These are phyloP conservation scores for Mesocentrotus franciscanus DNA, from an alignment of 53 echinoderm and acorn worm genomes.

Conservation along the genomic window DNA sequence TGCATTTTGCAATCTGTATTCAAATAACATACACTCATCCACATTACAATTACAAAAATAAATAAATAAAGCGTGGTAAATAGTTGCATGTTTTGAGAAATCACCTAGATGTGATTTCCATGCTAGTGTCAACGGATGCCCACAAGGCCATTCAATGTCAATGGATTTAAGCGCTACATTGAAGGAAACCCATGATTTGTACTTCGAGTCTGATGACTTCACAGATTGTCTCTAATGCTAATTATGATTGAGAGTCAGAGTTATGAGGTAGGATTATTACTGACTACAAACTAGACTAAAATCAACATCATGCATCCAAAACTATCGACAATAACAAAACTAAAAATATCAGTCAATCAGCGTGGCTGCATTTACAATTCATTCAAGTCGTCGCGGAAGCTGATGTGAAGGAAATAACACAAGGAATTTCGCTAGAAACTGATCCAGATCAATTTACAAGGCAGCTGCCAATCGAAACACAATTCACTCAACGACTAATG, in stretches of 20 bases:
- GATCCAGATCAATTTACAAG: slow-evolving; percentile 34
- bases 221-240: slow-evolving; percentile 13
- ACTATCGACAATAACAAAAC: not conserved
- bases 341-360: slow-evolving; percentile 4
- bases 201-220: not conserved
- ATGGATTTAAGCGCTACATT: not conserved
- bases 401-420: not conserved
- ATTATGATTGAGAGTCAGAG: not conserved
- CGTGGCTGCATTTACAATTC: not conserved
- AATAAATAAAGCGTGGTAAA: slow-evolving; percentile 18
- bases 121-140: not conserved
- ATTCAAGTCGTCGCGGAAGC: slow-evolving; percentile 6
- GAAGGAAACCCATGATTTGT: not conserved
- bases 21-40: slow-evolving; percentile 11
- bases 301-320: slow-evolving; percentile 26
- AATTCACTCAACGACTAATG: slow-evolving; percentile 23
- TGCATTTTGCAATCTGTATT: not conserved
- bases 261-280: slow-evolving; percentile 47
- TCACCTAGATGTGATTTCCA: not conserved
- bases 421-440: not conserved
- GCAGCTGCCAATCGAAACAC: slow-evolving; percentile 52
- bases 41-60: slow-evolving; percentile 12
- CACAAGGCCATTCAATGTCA: not conserved
- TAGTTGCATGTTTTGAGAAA: not conserved
- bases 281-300: slow-evolving; percentile 10